A percentile compares a stretch with the other conserved stretches of the same genome.
Evolutionary conservation across 2,113 vertebrate genomes (phyloP).

Genomic region (Cynopterus brachyotis): DNA sequence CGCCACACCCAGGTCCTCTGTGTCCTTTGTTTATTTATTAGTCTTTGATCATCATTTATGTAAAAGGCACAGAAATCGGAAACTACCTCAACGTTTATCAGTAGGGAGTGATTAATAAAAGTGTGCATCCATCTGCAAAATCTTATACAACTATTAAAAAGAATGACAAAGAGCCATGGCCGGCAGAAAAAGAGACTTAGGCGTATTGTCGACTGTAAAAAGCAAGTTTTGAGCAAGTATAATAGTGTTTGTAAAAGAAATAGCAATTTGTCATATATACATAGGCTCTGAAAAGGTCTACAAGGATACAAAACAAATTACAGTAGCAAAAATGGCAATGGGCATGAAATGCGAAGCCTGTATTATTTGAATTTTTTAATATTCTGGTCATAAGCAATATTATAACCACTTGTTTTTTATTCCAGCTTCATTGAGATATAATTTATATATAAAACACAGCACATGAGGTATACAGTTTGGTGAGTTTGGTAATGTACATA

Average conservation of each 20-base stretch:
- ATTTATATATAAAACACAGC: not conserved
- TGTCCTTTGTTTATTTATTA: not conserved
- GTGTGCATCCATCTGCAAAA: not conserved
- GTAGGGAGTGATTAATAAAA: not conserved
- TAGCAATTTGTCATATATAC: not conserved
- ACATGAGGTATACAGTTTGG: not conserved
- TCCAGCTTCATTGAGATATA: not conserved
- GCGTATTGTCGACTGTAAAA: not conserved
- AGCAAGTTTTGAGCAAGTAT: not conserved
- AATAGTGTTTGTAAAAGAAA: not conserved
- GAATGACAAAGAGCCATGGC: not conserved
- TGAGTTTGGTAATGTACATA: too few relatives aligned
- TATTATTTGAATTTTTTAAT: not conserved
- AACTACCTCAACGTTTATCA: not conserved
- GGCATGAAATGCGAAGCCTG: not conserved
- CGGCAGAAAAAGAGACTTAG: not conserved
- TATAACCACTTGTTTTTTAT: not conserved
- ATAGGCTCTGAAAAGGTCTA: not conserved
- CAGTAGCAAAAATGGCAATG: not conserved
- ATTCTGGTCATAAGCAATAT: not conserved
- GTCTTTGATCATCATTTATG: not conserved
- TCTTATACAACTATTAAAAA: not conserved
- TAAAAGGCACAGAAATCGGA: not conserved
- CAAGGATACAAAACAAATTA: not conserved
- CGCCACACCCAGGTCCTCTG: not conserved